Evolutionary conservation across 2,797 vertebrate genomes (phyloP).

Genomic region (Urophycis tenuis): DNA sequence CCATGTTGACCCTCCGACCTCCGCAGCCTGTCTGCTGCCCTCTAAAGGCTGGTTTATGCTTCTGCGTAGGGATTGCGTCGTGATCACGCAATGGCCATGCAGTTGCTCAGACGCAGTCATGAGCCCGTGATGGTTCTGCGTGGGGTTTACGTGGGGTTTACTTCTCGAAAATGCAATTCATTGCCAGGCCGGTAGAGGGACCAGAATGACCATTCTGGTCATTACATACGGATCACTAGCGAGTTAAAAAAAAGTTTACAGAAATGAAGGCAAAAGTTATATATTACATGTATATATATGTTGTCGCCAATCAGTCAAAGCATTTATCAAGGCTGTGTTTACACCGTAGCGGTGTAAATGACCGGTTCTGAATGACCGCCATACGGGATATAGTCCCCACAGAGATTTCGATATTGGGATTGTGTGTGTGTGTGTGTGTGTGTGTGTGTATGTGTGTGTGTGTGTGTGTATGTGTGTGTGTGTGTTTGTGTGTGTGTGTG

Average conservation of each 20-base stretch:
- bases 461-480: background rate
- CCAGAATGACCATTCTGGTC: too few species aligned
- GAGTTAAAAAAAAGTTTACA: too few species aligned
- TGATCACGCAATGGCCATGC: constrained; percentile 42
- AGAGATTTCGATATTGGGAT: constrained; percentile 8
- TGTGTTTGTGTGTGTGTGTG: constrained; percentile 3
- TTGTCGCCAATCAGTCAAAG: too few species aligned
- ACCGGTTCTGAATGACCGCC: constrained; percentile 12
- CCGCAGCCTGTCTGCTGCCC: constrained; percentile 16
- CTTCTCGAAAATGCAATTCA: too few species aligned
- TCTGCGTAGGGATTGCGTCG: too few species aligned
- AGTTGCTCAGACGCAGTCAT: constrained; percentile 29
- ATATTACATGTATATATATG: too few species aligned
- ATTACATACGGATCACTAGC: too few species aligned
- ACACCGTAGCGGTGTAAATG: constrained; percentile 10
- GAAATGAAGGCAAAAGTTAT: too few species aligned
- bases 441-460: background rate
- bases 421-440: constrained; percentile 9
- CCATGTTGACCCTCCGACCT: constrained; percentile 11
- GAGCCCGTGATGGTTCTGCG: too few species aligned
- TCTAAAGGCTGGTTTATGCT: constrained; percentile 48
- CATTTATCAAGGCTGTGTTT: constrained; percentile 39
- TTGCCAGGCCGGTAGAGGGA: too few species aligned
- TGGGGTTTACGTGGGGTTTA: too few species aligned
- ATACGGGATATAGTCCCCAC: background rate